Percentiles rank a stretch among this genome's conserved stretches.
phyloP scores from a whole-genome alignment of 2,797 vertebrate genomes.

The Loriculus beryllinus region DNA sequence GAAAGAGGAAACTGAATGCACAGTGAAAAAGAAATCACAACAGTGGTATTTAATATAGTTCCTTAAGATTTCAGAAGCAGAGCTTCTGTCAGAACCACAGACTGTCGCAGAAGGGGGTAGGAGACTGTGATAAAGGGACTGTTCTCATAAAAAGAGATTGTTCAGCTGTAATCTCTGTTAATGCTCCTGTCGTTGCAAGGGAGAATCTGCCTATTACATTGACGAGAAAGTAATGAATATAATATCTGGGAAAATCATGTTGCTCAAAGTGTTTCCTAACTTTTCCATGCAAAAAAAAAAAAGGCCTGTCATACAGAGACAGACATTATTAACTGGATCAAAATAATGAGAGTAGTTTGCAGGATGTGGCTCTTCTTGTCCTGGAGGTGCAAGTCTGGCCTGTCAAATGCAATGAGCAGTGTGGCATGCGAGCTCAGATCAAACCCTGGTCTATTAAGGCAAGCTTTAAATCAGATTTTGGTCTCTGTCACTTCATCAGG shows the following conservation, averaged over 20 bases:
- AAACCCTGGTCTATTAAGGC: not conserved
- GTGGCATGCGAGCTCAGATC: fast-evolving
- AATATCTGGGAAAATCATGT: slow-evolving; percentile 42
- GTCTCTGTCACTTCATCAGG: not conserved
- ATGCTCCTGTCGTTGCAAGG: not conserved
- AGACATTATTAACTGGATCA: slow-evolving; percentile 21
- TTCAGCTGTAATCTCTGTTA: slow-evolving; percentile 8
- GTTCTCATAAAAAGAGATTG: not conserved
- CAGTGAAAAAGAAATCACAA: slow-evolving; percentile 40
- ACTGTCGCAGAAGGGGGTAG: not conserved
- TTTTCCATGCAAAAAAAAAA: not conserved
- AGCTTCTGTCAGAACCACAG: slow-evolving; percentile 28
- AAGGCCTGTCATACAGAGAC: not conserved
- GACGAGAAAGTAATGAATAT: slow-evolving; percentile 41
- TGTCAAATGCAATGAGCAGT: not conserved
- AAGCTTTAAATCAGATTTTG: not conserved
- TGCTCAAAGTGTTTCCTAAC: slow-evolving; percentile 28
- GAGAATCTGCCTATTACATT: slow-evolving; percentile 53
- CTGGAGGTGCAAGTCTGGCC: slow-evolving; percentile 5
- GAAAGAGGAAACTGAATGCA: not conserved
- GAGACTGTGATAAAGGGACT: slow-evolving; percentile 9
- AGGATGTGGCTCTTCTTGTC: not conserved
- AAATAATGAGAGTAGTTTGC: not conserved
- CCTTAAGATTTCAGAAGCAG: slow-evolving; percentile 24
- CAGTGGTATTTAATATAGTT: not conserved